Conservation (phyloP, 2,113 vertebrate species). For the Syngnathoides biaculeatus region DNA sequence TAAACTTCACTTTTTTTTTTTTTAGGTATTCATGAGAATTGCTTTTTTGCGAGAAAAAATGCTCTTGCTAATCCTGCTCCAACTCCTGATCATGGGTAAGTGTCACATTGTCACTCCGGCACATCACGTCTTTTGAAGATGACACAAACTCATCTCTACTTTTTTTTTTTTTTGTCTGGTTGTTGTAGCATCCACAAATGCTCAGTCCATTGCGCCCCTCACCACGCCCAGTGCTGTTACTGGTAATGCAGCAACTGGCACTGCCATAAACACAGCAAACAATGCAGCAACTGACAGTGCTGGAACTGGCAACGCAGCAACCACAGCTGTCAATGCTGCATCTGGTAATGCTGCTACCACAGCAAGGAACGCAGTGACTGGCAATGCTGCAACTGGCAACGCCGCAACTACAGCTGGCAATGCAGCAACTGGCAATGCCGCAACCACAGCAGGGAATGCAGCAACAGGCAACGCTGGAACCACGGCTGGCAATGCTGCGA, state of each 20-base stretch:
- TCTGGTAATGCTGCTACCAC: background rate
- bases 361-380: fast-evolving
- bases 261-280: fast-evolving
- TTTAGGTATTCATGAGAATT: conserved; percentile 10
- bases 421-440: background rate
- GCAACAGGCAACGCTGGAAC: background rate
- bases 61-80: conserved; percentile 34
- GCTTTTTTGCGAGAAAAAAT: conserved; percentile 17
- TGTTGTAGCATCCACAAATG: conserved; percentile 21
- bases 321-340: fast-evolving
- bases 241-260: background rate
- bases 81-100: conserved; percentile 40
- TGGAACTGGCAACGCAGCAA: too few relatives aligned
- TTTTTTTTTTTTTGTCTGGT: background rate
- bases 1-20: background rate
- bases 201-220: background rate
- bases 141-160: background rate
- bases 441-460: fast-evolving
- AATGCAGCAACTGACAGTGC: fast-evolving
- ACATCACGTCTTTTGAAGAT: background rate
- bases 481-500: fast-evolving
- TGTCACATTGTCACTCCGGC: background rate
- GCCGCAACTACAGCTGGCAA: background rate
- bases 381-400: background rate
- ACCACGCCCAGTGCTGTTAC: background rate